Conservation (phyloP, 2,888 invertebrate genomes). For the Pristionchus arcanus region DNA sequence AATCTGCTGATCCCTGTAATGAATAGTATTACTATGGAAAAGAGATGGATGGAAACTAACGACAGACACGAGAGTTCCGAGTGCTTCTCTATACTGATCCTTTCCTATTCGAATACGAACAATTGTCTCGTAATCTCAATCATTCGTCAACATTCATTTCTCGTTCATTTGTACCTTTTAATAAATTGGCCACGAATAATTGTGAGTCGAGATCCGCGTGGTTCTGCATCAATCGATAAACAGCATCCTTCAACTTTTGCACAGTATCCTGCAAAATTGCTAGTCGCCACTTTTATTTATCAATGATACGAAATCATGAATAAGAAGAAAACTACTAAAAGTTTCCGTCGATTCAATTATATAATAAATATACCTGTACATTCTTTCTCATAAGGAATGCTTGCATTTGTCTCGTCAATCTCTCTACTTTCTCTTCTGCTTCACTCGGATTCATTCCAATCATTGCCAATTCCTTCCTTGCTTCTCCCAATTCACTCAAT, state of each 20-base stretch:
- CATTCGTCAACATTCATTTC: not conserved
- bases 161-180: slow-evolving; percentile 83
- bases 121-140: slow-evolving; percentile 90
- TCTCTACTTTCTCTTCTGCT: slow-evolving; percentile 66
- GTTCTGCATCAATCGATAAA: slow-evolving; percentile 93
- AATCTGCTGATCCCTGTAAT: slow-evolving; percentile 17
- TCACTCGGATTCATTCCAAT: not conserved
- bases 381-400: slow-evolving; percentile 86
- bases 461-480: slow-evolving; percentile 58
- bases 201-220: slow-evolving; percentile 95
- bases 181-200: slow-evolving; percentile 90
- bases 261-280: slow-evolving; percentile 85
- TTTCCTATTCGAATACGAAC: slow-evolving; percentile 92
- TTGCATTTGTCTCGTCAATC: slow-evolving; percentile 88
- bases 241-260: slow-evolving; percentile 88
- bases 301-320: not conserved
- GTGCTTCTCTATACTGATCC: slow-evolving; percentile 84
- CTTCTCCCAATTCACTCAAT: slow-evolving; percentile 66
- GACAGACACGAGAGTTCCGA: slow-evolving; percentile 84
- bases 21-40: not conserved
- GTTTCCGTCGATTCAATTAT: not conserved
- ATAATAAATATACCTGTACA: slow-evolving; percentile 83
- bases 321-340: too few relatives aligned
- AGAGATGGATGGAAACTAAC: not conserved
- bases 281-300: not conserved